phyloP scores from a whole-genome alignment of 2,113 vertebrate species.

The Laterallus jamaicensis region DNA sequence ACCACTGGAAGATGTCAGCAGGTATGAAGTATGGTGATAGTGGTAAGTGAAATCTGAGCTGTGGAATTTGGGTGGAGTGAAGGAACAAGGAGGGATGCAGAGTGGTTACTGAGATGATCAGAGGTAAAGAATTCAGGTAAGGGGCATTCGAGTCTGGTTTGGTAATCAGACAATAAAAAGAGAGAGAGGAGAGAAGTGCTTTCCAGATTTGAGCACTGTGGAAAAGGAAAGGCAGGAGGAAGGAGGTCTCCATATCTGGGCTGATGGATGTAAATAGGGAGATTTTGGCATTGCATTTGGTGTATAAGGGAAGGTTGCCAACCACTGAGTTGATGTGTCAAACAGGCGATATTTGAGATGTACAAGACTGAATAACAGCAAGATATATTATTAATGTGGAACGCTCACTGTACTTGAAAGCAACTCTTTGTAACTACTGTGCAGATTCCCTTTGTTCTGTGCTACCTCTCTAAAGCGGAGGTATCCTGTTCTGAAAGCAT shows the following conservation, averaged over 20 bases:
- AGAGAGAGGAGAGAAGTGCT: not conserved
- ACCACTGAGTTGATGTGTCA: not conserved
- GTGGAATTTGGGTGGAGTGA: not conserved
- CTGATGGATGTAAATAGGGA: not conserved
- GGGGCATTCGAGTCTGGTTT: not conserved
- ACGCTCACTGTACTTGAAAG: not conserved
- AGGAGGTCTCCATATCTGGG: fast-evolving
- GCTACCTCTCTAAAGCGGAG: not conserved
- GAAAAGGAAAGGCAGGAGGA: not conserved
- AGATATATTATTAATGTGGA: not conserved
- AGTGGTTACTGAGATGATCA: not conserved
- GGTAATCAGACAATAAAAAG: not conserved
- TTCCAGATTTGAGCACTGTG: not conserved
- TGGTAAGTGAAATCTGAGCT: not conserved
- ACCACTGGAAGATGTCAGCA: not conserved
- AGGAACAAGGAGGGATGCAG: not conserved
- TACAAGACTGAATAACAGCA: not conserved
- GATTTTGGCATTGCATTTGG: not conserved
- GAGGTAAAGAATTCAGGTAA: not conserved
- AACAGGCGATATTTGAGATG: not conserved
- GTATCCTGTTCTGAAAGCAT: not conserved
- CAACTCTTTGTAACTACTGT: not conserved
- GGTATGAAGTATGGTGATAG: not conserved
- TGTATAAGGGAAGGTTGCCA: not conserved
- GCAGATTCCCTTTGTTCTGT: not conserved